Evolutionary conservation across 1,140 invertebrate genomes (phyloP), one percentile per base, ranked within the genome.

Genomic region (Hydropsyche tenuis): DNA sequence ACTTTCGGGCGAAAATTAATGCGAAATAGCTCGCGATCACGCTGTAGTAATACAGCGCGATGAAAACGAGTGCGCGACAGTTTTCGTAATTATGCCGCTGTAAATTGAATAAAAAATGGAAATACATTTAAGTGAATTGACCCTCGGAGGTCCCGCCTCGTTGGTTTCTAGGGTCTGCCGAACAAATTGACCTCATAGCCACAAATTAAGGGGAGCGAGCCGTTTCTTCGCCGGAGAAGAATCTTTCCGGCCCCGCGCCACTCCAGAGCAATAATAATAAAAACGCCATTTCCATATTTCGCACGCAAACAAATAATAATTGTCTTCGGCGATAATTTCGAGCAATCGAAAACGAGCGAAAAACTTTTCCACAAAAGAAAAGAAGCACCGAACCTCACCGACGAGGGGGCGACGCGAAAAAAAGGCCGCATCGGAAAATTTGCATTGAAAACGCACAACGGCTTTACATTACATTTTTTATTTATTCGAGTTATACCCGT

Each of bases 171-270:
- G 56, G 56, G 56, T 60, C 56, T 60, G 18, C 56, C 22, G 22
- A 60, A 60, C 56, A 60, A 60, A 60, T 60, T 60, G 56, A 60
- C 56, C 56, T 60, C 56, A 60, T 60, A 60, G 56, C 56, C 56
- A 60, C 56, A 60, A 60, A 60, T 60, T 60, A 60, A 60, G 56
- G 56, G 56, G 56, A 60, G 23, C 56, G 56, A 37, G 23, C 56
- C 56, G 23, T 20, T 60, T 6, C 56, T 14, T 60, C 56, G 23
- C 25, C 23, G 9, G 56, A 37, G 30, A 22, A 12, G 56, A 60
- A 60, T 60, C 56, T 60, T 60, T 18, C 56, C 9, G 56, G 18
- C 14, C 51, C 16, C 51, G 18, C 51, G 18, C 22, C 22, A 60
- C 20, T 7, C 56, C 22, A 60, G 25, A 60, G 20, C 18, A 60